Percentiles rank a stretch among this genome's conserved stretches.
Evolutionary conservation across 2,888 invertebrate species (phyloP).

Genomic region (Kryphioiulus occultus): DNA sequence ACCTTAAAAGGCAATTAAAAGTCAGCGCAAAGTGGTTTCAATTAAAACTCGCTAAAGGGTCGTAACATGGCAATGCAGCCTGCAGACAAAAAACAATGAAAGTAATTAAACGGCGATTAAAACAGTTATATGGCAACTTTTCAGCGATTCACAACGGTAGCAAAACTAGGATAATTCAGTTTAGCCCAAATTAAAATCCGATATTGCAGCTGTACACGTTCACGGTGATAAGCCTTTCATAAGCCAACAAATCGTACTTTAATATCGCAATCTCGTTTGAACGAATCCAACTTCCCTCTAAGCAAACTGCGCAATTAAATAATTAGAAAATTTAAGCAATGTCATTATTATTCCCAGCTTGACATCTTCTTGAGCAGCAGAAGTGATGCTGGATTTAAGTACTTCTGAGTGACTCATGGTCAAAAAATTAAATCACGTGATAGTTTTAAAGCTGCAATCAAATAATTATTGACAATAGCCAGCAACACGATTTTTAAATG

Average conservation of each 20-base stretch:
- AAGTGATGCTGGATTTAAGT: neutral
- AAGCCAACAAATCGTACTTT: neutral
- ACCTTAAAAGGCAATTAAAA: neutral
- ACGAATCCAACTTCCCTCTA: neutral
- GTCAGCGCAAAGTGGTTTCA: neutral
- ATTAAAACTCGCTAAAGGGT: conserved; percentile 22
- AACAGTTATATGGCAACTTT: neutral
- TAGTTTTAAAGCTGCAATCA: neutral
- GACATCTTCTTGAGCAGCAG: neutral
- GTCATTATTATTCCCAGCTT: neutral
- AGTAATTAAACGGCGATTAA: neutral
- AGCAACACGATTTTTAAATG: too few relatives aligned
- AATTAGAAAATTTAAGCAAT: neutral
- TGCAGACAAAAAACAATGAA: neutral
- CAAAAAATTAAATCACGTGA: neutral
- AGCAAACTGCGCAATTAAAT: neutral
- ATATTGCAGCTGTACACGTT: neutral
- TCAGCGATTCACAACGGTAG: neutral
- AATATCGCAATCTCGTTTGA: neutral
- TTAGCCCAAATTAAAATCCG: conserved; percentile 9
- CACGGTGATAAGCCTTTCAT: neutral
- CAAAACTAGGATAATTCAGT: neutral
- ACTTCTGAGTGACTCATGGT: neutral
- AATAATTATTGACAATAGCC: too few relatives aligned
- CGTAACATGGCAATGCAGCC: neutral